These are phyloP conservation scores for Eumeta japonica DNA, from an alignment of 1,140 invertebrate genomes.

Conservation along the genomic window DNA sequence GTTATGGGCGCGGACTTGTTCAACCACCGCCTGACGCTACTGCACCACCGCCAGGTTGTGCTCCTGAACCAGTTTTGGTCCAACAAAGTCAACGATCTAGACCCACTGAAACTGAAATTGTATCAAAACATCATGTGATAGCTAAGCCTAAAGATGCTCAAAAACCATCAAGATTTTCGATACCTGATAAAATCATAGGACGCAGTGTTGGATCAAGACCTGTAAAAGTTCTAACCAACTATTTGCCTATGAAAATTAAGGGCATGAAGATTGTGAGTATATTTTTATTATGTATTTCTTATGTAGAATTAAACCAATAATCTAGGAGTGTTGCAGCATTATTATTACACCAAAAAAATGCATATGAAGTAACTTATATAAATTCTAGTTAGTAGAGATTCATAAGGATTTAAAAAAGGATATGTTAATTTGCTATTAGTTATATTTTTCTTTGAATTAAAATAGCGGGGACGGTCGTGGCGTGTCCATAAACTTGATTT, in stretches of 20 bases:
- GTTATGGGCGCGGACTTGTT: too few relatives aligned
- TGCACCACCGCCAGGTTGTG: too few relatives aligned
- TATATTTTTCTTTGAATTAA: slow-evolving; percentile 1
- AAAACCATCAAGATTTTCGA: too few relatives aligned
- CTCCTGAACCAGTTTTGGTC: too few relatives aligned
- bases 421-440: slow-evolving; percentile 2
- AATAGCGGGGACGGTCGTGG: too few relatives aligned
- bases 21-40: too few relatives aligned
- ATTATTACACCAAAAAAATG: background rate
- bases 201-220: slow-evolving; percentile 9
- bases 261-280: slow-evolving; percentile 37
- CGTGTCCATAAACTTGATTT: too few relatives aligned
- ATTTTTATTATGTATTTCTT: too few relatives aligned
- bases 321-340: background rate
- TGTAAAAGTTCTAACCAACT: slow-evolving; percentile 29
- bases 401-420: slow-evolving; percentile 3
- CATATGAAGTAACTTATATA: background rate
- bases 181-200: slow-evolving; percentile 26
- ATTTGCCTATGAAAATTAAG: slow-evolving; percentile 34
- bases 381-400: slow-evolving; percentile 3
- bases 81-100: too few relatives aligned
- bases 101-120: too few relatives aligned
- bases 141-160: too few relatives aligned
- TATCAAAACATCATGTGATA: too few relatives aligned
- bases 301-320: background rate